Evolutionary conservation across 2,797 vertebrate species (phyloP).

Genomic region (Sebastes kiyomatsui): DNA sequence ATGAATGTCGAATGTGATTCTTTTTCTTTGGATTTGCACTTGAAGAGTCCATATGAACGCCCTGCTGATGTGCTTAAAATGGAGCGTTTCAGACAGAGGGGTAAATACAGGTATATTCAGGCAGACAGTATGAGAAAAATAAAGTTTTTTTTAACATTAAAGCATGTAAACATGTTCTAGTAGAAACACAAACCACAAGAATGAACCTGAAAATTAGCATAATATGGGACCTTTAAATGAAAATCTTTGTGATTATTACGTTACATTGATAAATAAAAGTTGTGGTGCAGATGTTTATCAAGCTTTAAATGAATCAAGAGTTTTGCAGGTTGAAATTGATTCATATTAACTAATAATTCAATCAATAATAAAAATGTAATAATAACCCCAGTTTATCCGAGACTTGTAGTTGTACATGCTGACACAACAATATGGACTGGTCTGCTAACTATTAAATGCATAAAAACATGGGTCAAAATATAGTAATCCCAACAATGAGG

Average conservation of each 20-base stretch:
- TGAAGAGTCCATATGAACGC: background rate
- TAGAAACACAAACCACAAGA: too few relatives aligned
- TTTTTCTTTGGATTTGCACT: background rate
- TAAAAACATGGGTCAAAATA: background rate
- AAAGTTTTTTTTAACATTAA: accelerated
- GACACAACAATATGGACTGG: background rate
- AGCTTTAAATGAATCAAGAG: background rate
- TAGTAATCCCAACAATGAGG: background rate
- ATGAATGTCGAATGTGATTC: background rate
- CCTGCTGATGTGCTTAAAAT: too few relatives aligned
- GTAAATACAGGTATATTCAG: too few relatives aligned
- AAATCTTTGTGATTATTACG: background rate
- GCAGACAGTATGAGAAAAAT: too few relatives aligned
- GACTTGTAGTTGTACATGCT: background rate
- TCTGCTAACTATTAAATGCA: background rate
- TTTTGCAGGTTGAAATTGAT: background rate
- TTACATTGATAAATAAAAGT: too few relatives aligned
- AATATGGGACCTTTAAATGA: too few relatives aligned
- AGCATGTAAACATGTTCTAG: too few relatives aligned
- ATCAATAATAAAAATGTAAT: background rate
- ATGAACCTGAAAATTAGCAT: too few relatives aligned
- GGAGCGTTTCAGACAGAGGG: too few relatives aligned
- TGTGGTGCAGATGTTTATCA: too few relatives aligned
- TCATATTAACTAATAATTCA: background rate
- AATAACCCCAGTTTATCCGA: accelerated